A percentile compares a stretch with the other conserved stretches of the same genome.
These are phyloP conservation scores for Galeopsomyia nigrocyanea DNA, from an alignment of 2,888 invertebrate genomes.

Conservation along the genomic window DNA sequence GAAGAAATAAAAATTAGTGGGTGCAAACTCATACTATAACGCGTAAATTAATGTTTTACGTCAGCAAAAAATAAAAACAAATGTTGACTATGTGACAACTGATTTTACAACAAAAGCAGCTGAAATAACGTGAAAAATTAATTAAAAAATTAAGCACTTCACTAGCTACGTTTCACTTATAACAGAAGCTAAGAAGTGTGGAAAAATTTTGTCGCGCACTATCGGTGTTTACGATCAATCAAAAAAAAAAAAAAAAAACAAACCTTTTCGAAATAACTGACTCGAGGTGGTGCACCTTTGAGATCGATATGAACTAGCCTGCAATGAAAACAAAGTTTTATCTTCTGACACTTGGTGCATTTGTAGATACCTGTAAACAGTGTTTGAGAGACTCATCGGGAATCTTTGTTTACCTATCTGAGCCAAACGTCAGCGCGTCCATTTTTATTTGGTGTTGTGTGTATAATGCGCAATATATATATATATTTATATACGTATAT, in stretches of 20 bases:
- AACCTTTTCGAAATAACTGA: constrained; percentile 73
- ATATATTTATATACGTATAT: not conserved
- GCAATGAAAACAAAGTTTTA: constrained; percentile 53
- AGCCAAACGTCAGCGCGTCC: constrained; percentile 69
- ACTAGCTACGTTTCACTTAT: no score
- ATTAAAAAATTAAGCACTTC: no score
- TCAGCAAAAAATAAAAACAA: no score
- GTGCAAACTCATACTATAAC: not conserved
- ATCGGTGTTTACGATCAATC: constrained; percentile 48
- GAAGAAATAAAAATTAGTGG: not conserved
- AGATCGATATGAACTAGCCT: constrained; percentile 80
- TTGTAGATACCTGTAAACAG: not conserved
- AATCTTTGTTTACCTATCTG: constrained; percentile 68
- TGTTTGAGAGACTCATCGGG: constrained; percentile 3
- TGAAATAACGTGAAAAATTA: not conserved
- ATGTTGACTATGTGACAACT: no score
- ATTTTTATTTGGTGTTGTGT: constrained; percentile 59
- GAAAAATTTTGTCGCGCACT: constrained; percentile 49
- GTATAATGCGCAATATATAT: not conserved
- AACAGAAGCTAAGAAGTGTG: constrained; percentile 17
- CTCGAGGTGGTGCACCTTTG: constrained; percentile 80
- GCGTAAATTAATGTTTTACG: no score
- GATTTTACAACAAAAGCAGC: no score
- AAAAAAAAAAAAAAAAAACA: constrained; percentile 50
- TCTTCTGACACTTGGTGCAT: constrained; percentile 35